Conservation (phyloP, 2,797 vertebrate genomes). For the Acanthis flammea region DNA sequence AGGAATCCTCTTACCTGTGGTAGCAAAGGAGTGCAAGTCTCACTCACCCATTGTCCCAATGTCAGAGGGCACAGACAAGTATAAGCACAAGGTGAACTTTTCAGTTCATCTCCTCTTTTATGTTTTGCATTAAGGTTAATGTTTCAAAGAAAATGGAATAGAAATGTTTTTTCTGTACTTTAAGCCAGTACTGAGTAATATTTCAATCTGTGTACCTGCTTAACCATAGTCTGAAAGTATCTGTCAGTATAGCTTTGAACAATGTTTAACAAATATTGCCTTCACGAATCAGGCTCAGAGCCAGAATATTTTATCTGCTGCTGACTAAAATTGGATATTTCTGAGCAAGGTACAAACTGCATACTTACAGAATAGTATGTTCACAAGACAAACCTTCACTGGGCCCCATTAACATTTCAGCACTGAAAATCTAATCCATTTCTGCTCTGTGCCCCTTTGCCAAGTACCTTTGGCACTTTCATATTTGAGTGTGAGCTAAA, state of each 20-base stretch:
- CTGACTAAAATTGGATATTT: not conserved
- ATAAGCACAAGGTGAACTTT: not conserved
- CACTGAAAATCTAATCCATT: not conserved
- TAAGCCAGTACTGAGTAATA: not conserved
- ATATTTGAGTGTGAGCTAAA: not conserved
- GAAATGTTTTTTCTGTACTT: not conserved
- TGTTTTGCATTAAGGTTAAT: not conserved
- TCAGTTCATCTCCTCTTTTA: not conserved
- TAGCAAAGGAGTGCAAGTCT: not conserved
- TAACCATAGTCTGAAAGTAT: not conserved
- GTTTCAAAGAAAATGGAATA: not conserved
- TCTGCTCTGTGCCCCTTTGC: not conserved
- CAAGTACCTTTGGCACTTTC: conserved; percentile 11
- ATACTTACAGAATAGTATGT: not conserved
- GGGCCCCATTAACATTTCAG: not conserved
- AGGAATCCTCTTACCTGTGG: not conserved
- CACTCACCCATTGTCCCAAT: not conserved
- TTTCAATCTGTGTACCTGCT: not conserved
- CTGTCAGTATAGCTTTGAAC: not conserved
- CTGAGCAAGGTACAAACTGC: not conserved
- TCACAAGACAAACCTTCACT: not conserved
- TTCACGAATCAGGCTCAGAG: not conserved
- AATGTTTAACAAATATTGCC: not conserved
- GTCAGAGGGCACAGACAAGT: not conserved
- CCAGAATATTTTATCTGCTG: not conserved